These are phyloP conservation scores for Enchytraeus crypticus DNA, from an alignment of 2,888 invertebrate species.

Conservation along the genomic window DNA sequence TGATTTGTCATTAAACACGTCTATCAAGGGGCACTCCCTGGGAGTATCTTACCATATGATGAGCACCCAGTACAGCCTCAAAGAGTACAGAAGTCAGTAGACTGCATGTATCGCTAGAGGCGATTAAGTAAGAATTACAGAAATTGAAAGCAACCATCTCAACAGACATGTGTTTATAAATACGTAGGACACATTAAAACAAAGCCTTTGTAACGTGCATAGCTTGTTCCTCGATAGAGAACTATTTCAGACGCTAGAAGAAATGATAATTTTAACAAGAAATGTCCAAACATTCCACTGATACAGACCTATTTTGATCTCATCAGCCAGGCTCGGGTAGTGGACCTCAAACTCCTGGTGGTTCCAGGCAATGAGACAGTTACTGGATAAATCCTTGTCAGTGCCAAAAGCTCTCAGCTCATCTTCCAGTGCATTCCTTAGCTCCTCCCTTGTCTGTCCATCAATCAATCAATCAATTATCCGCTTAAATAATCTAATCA, in stretches of 20 bases:
- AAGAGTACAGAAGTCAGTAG: no score
- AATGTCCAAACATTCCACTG: neutral
- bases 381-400: constrained; percentile 69
- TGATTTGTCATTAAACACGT: no score
- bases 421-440: constrained; percentile 80
- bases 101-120: no score
- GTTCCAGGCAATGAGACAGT: constrained; percentile 81
- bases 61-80: no score
- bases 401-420: constrained; percentile 81
- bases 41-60: no score
- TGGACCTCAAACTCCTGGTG: constrained; percentile 85
- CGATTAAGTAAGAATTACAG: no score
- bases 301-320: constrained; percentile 73
- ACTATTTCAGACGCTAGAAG: neutral
- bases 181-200: neutral
- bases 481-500: no score
- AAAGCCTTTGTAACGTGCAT: neutral
- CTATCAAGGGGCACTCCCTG: no score
- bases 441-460: constrained; percentile 81
- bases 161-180: no score
- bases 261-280: no score
- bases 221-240: neutral
- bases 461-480: no score
- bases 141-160: no score
- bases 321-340: constrained; percentile 87